A percentile compares a stretch with the other conserved stretches of the same genome.
phyloP scores from a whole-genome alignment of 2,888 invertebrate genomes.

The Deilephila elpenor region DNA sequence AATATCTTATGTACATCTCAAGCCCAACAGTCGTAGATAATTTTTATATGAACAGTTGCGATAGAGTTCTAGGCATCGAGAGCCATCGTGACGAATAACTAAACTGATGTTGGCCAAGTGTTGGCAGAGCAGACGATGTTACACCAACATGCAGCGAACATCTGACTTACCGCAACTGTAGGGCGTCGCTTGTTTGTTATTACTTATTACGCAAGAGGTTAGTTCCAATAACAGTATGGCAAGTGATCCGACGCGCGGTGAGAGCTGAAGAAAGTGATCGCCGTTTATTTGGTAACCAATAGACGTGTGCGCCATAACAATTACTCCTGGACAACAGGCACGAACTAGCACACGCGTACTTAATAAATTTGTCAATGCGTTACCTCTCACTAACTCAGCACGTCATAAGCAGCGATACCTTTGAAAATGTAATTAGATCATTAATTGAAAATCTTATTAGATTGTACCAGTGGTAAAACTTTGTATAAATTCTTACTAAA shows the following conservation, averaged over 20 bases:
- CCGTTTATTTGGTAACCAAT: constrained; percentile 70
- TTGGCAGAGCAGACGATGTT: constrained; percentile 27
- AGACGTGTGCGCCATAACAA: constrained; percentile 51
- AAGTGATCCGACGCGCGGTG: constrained; percentile 48
- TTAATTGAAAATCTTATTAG: too few species aligned
- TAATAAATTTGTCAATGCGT: too few species aligned
- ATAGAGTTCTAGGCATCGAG: not conserved
- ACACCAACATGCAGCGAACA: constrained; percentile 21
- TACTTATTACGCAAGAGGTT: constrained; percentile 28
- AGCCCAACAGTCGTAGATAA: not conserved
- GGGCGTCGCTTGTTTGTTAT: not conserved
- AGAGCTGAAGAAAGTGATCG: constrained; percentile 79
- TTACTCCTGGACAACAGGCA: constrained; percentile 51
- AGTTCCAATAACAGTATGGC: constrained; percentile 1
- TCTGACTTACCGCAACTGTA: constrained; percentile 17
- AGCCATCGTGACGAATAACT: constrained; percentile 4
- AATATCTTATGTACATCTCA: not conserved
- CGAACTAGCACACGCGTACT: constrained; percentile 44
- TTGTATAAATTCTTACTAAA: not conserved
- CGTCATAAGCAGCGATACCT: too few species aligned
- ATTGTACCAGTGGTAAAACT: too few species aligned
- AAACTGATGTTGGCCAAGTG: constrained; percentile 28
- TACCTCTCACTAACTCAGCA: too few species aligned
- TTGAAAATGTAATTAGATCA: too few species aligned
- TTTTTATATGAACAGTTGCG: not conserved